Evolutionary conservation across 1,140 invertebrate genomes (phyloP).

Genomic region (Samia ricini): DNA sequence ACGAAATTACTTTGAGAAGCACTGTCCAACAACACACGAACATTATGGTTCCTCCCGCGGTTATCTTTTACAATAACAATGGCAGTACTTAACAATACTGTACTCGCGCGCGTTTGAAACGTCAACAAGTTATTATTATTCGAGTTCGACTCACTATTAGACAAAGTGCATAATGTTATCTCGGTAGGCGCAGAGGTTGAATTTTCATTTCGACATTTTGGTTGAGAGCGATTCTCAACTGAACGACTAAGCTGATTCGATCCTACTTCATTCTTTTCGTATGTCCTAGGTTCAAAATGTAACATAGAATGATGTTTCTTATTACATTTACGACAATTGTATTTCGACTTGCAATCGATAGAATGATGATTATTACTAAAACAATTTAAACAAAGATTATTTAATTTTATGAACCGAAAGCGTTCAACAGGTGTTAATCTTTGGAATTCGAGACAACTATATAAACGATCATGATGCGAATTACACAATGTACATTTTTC

Average conservation of each 20-base stretch:
- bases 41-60: too few relatives aligned
- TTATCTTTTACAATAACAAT: too few relatives aligned
- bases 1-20: constrained; percentile 22
- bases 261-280: constrained; percentile 4
- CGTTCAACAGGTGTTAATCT: not conserved
- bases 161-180: constrained; percentile 2
- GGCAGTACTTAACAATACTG: constrained; percentile 10
- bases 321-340: not conserved
- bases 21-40: too few relatives aligned
- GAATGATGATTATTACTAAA: constrained; percentile 1
- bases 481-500: too few relatives aligned
- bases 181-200: not conserved
- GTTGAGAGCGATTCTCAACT: too few relatives aligned
- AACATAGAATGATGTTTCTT: not conserved
- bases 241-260: not conserved
- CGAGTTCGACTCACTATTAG: not conserved
- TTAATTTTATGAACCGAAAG: not conserved
- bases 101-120: constrained; percentile 13
- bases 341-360: not conserved
- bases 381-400: constrained; percentile 1
- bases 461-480: not conserved
- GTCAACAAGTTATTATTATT: not conserved
- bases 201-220: too few relatives aligned
- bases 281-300: constrained; percentile 17
- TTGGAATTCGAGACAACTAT: constrained; percentile 1